Base-by-base conservation (phyloP, 2,888 invertebrate species). In the Apamea epomidion region DNA sequence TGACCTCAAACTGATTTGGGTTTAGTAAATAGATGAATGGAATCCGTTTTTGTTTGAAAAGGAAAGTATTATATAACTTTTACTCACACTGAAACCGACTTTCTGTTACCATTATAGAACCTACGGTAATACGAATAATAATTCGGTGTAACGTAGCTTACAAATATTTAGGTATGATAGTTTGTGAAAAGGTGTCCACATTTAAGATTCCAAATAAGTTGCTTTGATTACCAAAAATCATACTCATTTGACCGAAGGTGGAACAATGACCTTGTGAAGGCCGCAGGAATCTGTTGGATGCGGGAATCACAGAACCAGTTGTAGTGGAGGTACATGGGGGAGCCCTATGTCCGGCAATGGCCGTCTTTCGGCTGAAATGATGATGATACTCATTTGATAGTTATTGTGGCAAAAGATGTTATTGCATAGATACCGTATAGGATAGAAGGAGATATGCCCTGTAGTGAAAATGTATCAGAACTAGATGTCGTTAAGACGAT, bases 1-100 rank as follows among this genome's bases (percentile, higher is more conserved):
- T 69, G 45, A 70, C 48, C 16, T 69, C 29, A 80, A 51, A 62
- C 4, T 51, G 37, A 48, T 78, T 78, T 78, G 16, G 21, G 4
- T 58, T n/a, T 32, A 54, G 10, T 65, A 14, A 62, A 21, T n/a
- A 37, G 0, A 72, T n/a, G 12, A 37, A 21, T 51, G 12, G 18
- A 37, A 48, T 51, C 16, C 21, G 16, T 32, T 45, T 32, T 48
- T 62, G n/a, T 25, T 48, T 8, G 48, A 29, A 37, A 21, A 21
- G 62, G n/a, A 21, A 48, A 74, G n/a, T 32, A 37, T 32, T 45
- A 32, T n/a, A 29, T 37, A 25, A 37, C 12, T 21, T 62, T 48
- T 25, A 18, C 51, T 76, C 18, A 42, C 51, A 29, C 29, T 76
- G n/a, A 62, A 48, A 37, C 21, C 4, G 3, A 76, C 16, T 51